Base-by-base conservation (phyloP, 2,888 invertebrate species). In the Vannuccia rotundouncinata region DNA sequence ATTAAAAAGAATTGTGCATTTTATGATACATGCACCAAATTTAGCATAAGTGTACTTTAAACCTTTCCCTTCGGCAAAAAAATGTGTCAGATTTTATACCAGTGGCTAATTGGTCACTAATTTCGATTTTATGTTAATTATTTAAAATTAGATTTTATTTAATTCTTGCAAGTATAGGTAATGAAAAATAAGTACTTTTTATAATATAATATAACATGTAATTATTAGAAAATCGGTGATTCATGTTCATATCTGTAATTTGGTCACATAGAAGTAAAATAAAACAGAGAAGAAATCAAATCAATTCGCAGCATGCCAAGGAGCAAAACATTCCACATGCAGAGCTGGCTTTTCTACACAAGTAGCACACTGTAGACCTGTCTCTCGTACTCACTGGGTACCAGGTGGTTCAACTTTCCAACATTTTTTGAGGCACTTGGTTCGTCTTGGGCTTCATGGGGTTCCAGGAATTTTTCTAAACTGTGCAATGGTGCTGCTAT, bases 281-380 rank as follows among this genome's bases (percentile, higher is more conserved):
- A n/a, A n/a, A n/a, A n/a, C n/a, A n/a, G n/a, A n/a, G n/a, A n/a
- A n/a, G n/a, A n/a, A 66, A 66, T 66, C 66, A 66, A 75, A 29
- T 75, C 31, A 75, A 29, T 75, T 29, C 27, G 29, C 10, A 75
- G 22, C 75, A 75, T 75, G 75, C 29, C 10, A 75, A 31, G 75
- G 30, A 75, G 27, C 31, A 75, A 75, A 75, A 75, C 75, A 75
- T 75, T 75, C 75, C 29, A 75, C 30, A 75, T 75, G 75, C 28
- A 75, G 31, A 75, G 25, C 75, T 75, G 75, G 75, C n/a, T 75
- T 29, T n/a, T n/a, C n/a, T n/a, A n/a, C n/a, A n/a, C n/a, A n/a
- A n/a, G n/a, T n/a, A n/a, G n/a, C 75, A 75, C 75, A 75, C 31
- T 75, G 75, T 31, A 75, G 75, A 29, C 75, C 1, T 27, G 75